A percentile compares a stretch with the other conserved stretches of the same genome.
phyloP scores from a whole-genome alignment of 1,140 invertebrate species.

The Drosophila pandora region DNA sequence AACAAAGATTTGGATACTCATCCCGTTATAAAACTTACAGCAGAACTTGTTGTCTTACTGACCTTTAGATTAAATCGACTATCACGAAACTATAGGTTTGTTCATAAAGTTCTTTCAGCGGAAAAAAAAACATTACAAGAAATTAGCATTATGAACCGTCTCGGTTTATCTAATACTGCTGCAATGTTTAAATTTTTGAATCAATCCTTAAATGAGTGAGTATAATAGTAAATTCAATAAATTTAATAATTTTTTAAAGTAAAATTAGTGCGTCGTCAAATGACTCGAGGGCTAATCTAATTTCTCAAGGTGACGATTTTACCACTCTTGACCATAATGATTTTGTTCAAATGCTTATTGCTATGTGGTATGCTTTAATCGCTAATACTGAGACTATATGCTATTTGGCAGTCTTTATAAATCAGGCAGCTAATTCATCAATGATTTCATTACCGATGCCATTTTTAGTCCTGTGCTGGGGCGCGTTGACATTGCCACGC shows the following conservation, averaged over 20 bases:
- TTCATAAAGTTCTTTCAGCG: slow-evolving; percentile 62
- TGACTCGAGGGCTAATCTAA: slow-evolving; percentile 3
- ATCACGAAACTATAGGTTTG: slow-evolving; percentile 67
- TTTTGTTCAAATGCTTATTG: slow-evolving; percentile 84
- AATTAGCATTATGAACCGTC: slow-evolving; percentile 64
- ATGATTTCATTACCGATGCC: slow-evolving; percentile 96
- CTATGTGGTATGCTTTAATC: slow-evolving; percentile 92
- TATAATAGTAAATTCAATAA: not conserved
- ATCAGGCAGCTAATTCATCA: slow-evolving; percentile 91
- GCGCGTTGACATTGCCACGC: slow-evolving; percentile 96
- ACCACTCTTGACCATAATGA: slow-evolving; percentile 55
- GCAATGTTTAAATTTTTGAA: slow-evolving; percentile 69
- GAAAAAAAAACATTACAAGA: slow-evolving; percentile 70
- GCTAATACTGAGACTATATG: slow-evolving; percentile 97
- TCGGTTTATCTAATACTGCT: slow-evolving; percentile 68
- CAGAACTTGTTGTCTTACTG: slow-evolving; percentile 48
- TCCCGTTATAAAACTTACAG: slow-evolving; percentile 50
- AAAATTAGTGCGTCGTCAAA: slow-evolving; percentile 20
- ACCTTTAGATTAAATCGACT: slow-evolving; percentile 57
- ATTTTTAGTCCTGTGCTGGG: slow-evolving; percentile 98
- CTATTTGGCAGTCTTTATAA: slow-evolving; percentile 97
- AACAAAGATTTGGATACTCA: slow-evolving; percentile 51
- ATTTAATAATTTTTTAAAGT: slow-evolving; percentile 5
- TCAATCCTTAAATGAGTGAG: slow-evolving; percentile 63
- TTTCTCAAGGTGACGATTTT: slow-evolving; percentile 39